phyloP scores from a whole-genome alignment of 2,888 invertebrate species.

The Cabera pusaria region DNA sequence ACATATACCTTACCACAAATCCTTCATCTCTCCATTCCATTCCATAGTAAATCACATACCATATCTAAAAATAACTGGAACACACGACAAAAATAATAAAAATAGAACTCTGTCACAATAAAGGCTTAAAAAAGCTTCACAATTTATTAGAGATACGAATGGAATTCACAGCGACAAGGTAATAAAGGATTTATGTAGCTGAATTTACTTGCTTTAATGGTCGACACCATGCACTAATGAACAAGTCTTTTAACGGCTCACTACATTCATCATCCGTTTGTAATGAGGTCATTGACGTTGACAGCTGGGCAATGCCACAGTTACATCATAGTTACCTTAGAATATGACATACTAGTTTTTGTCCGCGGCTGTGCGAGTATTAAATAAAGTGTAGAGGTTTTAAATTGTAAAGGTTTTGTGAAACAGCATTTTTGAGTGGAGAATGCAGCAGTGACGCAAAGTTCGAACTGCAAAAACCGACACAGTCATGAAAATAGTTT shows the following conservation, averaged over 20 bases:
- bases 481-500: no score
- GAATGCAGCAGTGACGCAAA: no score
- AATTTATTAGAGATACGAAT: not conserved
- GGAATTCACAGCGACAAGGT: constrained; percentile 6
- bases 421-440: no score
- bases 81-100: not conserved
- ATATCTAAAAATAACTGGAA: constrained; percentile 52
- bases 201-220: constrained; percentile 41
- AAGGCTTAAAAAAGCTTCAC: not conserved
- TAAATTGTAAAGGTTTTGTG: no score
- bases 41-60: constrained; percentile 35
- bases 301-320: constrained; percentile 38
- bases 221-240: constrained; percentile 55
- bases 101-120: constrained; percentile 5
- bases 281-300: constrained; percentile 71
- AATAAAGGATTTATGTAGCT: constrained; percentile 13
- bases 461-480: no score
- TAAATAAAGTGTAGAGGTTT: no score
- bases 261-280: constrained; percentile 66
- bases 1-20: constrained; percentile 18
- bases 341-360: no score
- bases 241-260: constrained; percentile 64
- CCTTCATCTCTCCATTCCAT: constrained; percentile 15
- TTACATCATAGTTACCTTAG: constrained; percentile 1
- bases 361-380: no score